Evolutionary conservation across 2,888 invertebrate genomes (phyloP), one percentile per base, ranked within the genome.

Genomic region (Lasioglossum marginatum): DNA sequence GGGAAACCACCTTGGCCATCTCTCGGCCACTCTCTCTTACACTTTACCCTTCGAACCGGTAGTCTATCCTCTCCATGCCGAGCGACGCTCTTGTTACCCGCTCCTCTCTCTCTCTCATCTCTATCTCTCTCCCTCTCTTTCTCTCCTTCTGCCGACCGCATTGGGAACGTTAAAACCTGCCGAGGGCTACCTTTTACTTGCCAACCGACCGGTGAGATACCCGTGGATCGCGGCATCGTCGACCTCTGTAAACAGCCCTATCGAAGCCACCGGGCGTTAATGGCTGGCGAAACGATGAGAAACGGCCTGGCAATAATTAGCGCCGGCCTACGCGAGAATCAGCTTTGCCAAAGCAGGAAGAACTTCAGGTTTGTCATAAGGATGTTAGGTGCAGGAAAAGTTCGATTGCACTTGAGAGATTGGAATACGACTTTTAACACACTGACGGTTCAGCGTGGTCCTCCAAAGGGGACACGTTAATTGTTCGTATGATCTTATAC

Each of bases 1-100:
- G 86, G 85, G 82, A 79, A 87, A 91, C 88, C 91, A 91, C 91
- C 91, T 91, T 90, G 87, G 90, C 79, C 91, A 86, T 83, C 87
- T 83, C 89, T 85, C 87, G 88, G 82, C 81, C 85, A 77, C 83
- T 82, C 87, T 80, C 83, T 23, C 73, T 66, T 76, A 81, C 85
- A 34, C 71, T 79, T 86, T 31, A 75, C 85, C 80, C 79, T 79
- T 80, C 83, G 75, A 68, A 45, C 82, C 83, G 31, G 40, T 77
- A 37, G 77, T 27, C 81, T 63, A 48, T 77, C 77, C 87, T 77
- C 71, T 76, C 68, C 83, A 27, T 83, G 68, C 82, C 27, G 48
- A 48, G 66, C 86, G 74, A 77, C 82, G 79, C 70, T 85, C 79
- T 72, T 72, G 72, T 68, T 68, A 66, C 72, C 45, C 31, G 16